Conservation (phyloP, 2,888 invertebrate species). For the Perithous albicinctus region DNA sequence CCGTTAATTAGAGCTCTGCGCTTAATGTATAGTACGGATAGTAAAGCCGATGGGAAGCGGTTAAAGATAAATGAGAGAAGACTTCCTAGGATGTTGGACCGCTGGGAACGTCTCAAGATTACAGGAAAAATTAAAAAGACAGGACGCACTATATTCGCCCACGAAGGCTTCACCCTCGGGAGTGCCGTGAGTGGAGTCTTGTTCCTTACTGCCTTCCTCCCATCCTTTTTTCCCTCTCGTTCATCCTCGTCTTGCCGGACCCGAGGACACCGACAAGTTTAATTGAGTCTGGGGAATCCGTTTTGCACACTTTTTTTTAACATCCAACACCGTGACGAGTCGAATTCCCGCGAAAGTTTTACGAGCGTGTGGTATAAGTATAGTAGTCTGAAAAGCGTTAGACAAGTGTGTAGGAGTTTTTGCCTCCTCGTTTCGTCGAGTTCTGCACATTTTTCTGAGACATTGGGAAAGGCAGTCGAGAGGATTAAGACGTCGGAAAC, state of each 20-base stretch:
- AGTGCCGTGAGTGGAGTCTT: slow-evolving; percentile 45
- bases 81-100: slow-evolving; percentile 27
- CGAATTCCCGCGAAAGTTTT: slow-evolving; percentile 67
- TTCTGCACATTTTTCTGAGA: slow-evolving; percentile 40
- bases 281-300: slow-evolving; percentile 73
- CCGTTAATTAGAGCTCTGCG: slow-evolving; percentile 16
- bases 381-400: slow-evolving; percentile 25
- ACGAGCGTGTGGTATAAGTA: slow-evolving; percentile 50
- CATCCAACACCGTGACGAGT: slow-evolving; percentile 54
- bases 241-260: slow-evolving; percentile 48
- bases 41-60: slow-evolving; percentile 38
- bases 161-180: slow-evolving; percentile 55
- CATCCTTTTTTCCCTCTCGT: slow-evolving; percentile 31
- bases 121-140: slow-evolving; percentile 38
- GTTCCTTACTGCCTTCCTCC: slow-evolving; percentile 24
- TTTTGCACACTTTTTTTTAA: slow-evolving; percentile 69
- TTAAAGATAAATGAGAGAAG: slow-evolving; percentile 52
- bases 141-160: slow-evolving; percentile 36
- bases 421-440: slow-evolving; percentile 37
- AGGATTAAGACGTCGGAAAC: slow-evolving; percentile 48
- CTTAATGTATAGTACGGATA: not conserved
- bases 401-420: slow-evolving; percentile 34
- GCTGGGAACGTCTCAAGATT: slow-evolving; percentile 40
- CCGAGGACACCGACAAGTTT: slow-evolving; percentile 70
- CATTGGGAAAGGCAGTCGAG: slow-evolving; percentile 7